Conservation (phyloP, 2,113 vertebrate genomes). For the Podilymbus podiceps region DNA sequence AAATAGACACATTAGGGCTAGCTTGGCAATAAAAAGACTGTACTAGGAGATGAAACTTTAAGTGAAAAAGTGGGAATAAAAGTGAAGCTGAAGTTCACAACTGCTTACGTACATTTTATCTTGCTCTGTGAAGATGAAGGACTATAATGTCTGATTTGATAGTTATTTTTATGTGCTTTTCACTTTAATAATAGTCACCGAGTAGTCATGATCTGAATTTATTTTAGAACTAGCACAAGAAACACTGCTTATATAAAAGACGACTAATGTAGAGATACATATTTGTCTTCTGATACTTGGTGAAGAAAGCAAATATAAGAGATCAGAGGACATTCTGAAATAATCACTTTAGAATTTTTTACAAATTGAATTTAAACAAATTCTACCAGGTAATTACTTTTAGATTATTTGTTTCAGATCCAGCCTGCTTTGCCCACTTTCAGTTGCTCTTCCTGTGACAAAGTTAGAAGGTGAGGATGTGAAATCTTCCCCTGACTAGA, state of each 20-base stretch:
- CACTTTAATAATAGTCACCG: neutral
- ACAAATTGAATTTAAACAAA: neutral
- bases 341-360: neutral
- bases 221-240: neutral
- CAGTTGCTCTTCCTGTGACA: neutral
- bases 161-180: neutral
- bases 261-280: neutral
- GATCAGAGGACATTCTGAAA: neutral
- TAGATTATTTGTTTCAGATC: neutral
- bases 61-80: neutral
- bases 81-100: neutral
- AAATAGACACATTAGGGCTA: neutral
- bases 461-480: neutral
- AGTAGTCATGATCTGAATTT: neutral
- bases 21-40: neutral
- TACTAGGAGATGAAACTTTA: neutral
- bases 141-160: neutral
- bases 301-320: neutral
- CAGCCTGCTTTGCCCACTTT: neutral
- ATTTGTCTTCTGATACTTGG: neutral
- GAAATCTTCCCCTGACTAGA: neutral
- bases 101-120: neutral
- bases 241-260: neutral
- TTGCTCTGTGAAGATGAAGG: neutral
- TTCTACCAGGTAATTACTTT: neutral